Evolutionary conservation across 2,113 vertebrate species (phyloP).

Genomic region (Formicarius rufipectus): DNA sequence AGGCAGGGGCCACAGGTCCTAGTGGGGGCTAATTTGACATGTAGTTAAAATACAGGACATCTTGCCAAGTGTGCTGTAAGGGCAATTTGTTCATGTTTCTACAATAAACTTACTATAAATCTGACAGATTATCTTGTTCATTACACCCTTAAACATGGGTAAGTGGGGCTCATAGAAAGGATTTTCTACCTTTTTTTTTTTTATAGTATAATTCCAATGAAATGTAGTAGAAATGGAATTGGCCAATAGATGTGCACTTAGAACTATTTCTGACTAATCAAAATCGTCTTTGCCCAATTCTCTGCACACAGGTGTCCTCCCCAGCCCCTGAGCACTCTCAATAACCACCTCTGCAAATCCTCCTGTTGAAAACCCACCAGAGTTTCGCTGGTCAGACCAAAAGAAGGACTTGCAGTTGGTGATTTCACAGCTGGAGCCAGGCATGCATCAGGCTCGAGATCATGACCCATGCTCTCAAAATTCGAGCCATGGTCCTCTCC

Average conservation of each 20-base stretch:
- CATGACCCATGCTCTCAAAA: background rate
- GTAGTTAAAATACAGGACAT: background rate
- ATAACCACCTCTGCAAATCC: background rate
- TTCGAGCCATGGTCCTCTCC: background rate
- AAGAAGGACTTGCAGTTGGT: background rate
- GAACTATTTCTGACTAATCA: background rate
- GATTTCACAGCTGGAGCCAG: background rate
- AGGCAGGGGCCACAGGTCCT: background rate
- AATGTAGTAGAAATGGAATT: background rate
- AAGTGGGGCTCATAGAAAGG: background rate
- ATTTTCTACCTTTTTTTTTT: background rate
- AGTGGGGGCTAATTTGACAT: background rate
- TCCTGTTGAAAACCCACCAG: background rate
- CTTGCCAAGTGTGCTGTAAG: background rate
- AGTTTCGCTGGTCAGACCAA: rapidly evolving
- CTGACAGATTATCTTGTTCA: background rate
- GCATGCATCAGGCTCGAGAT: rapidly evolving
- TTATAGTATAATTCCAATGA: background rate
- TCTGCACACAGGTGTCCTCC: background rate
- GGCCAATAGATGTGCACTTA: background rate
- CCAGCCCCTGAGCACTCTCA: background rate
- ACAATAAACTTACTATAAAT: background rate
- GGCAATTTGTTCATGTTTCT: background rate
- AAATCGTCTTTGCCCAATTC: background rate
- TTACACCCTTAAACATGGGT: background rate